Base-by-base conservation (phyloP, 1,140 invertebrate species). In the Drosophila nebulosa region DNA sequence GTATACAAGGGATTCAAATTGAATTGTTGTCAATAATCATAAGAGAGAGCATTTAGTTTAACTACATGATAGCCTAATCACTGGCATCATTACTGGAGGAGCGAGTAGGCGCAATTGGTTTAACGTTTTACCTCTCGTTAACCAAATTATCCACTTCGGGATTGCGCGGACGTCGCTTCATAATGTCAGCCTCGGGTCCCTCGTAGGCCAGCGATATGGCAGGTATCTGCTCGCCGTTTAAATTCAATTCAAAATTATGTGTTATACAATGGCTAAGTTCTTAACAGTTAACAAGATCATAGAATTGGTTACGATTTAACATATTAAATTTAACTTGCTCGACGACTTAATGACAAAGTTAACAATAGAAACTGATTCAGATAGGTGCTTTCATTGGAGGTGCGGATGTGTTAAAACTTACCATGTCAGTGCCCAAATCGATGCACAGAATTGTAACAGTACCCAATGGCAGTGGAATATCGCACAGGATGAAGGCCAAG, bases 361-460 rank as follows among this genome's bases (percentile, higher is more conserved):
- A 75, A 57, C 14, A 64, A 69, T 69, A 26, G n/a, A 27, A 27
- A 32, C 67, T 66, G 52, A 18, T 67, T 16, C 50, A 27, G 7
- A 21, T 24, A 36, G 35, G 27, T 46, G 50, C 10, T 21, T 46
- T 10, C 18, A 3, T 9, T 46, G 12, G n/a, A n/a, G n/a, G n/a
- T 52, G 39, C 46, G 18, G 27, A 18, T 53, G 21, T 24, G 78
- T 52, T 56, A 57, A 36, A 55, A 95, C 95, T 96, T 95, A 96
- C 98, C 98, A 99, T 99, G 95, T 99, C 98, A 91, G 98, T 99
- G 95, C 98, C 98, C 92, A 99, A 94, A 95, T 99, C 98, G 94
- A 99, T 99, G 94, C 98, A 99, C 73, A 99, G 95, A 94, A 99
- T 99, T 78, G 99, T 99, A 68, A 99, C 98, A 62, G 98, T 99